These are phyloP conservation scores for Moxostoma hubbsi DNA, from an alignment of 2,797 vertebrate genomes.

Conservation along the genomic window DNA sequence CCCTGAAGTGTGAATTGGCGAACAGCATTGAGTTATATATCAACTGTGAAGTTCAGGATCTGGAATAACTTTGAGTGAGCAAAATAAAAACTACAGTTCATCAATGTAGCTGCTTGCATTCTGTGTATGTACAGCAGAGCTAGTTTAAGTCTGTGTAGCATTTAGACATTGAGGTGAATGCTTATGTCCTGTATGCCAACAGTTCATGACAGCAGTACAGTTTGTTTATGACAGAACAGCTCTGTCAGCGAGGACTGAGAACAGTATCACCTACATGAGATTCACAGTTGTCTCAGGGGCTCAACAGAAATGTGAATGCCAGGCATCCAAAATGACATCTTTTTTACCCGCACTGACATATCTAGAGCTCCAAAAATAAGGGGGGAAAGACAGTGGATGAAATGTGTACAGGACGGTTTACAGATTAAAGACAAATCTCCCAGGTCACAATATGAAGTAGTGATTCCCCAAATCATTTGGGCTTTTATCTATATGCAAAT, in stretches of 20 bases:
- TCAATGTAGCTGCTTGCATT: not conserved
- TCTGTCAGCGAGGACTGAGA: slow-evolving; percentile 12
- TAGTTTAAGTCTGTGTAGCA: not conserved
- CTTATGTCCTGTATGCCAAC: not conserved
- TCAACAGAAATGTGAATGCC: slow-evolving; percentile 14
- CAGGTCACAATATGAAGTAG: slow-evolving; percentile 42
- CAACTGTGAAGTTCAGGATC: slow-evolving; percentile 1
- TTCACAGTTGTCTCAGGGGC: not conserved
- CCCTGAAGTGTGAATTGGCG: not conserved
- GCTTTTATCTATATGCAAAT: slow-evolving; percentile 67
- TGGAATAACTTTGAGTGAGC: not conserved
- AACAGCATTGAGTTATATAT: not conserved
- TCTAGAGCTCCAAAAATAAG: slow-evolving; percentile 30
- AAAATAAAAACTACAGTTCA: not conserved
- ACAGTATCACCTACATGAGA: not conserved
- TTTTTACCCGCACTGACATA: slow-evolving; percentile 24
- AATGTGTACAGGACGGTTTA: slow-evolving; percentile 47
- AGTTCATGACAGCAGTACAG: not conserved
- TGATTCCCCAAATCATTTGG: slow-evolving; percentile 59
- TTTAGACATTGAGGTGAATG: not conserved
- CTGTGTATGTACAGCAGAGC: not conserved
- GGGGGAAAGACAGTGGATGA: not conserved
- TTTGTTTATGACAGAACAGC: slow-evolving; percentile 12
- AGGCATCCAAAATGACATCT: slow-evolving; percentile 24
- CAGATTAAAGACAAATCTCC: slow-evolving; percentile 56